phyloP scores from a whole-genome alignment of 2,113 vertebrate species.

The Ardeotis arabs region DNA sequence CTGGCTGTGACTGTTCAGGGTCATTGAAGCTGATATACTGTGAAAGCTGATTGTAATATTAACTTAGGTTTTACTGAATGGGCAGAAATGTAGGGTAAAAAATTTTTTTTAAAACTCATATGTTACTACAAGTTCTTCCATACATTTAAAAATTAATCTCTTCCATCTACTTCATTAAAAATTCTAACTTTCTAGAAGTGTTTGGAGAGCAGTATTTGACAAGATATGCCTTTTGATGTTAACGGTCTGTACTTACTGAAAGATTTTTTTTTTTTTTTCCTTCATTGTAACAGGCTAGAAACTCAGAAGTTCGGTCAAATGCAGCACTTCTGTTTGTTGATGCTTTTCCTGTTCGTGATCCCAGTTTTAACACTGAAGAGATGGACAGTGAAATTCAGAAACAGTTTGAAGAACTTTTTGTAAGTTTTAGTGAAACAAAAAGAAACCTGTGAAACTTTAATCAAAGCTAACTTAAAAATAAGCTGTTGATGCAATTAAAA shows the following conservation, averaged over 20 bases:
- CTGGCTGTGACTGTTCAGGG: not conserved
- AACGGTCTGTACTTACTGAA: not conserved
- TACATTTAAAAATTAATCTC: not conserved
- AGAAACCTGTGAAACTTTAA: not conserved
- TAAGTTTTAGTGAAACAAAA: conserved; percentile 64
- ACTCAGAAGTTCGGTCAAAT: conserved; percentile 91
- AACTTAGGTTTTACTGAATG: not conserved
- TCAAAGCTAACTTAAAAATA: not conserved
- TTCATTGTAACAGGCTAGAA: conserved; percentile 78
- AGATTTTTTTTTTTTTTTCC: not conserved
- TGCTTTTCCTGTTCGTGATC: conserved; percentile 90
- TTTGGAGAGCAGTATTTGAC: not conserved
- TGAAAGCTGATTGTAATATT: not conserved
- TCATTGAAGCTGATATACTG: not conserved
- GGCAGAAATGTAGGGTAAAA: not conserved
- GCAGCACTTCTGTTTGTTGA: conserved; percentile 90
- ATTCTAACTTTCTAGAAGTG: not conserved
- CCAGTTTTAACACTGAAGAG: conserved; percentile 73
- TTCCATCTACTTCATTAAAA: not conserved
- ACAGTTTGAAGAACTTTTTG: conserved; percentile 91
- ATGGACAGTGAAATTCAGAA: conserved; percentile 87
- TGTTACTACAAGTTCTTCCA: not conserved
- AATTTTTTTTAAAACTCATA: not conserved
- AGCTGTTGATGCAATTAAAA: not conserved
- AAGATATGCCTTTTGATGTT: not conserved